phyloP scores from a whole-genome alignment of 1,140 invertebrate species.

The Papilio glaucus region DNA sequence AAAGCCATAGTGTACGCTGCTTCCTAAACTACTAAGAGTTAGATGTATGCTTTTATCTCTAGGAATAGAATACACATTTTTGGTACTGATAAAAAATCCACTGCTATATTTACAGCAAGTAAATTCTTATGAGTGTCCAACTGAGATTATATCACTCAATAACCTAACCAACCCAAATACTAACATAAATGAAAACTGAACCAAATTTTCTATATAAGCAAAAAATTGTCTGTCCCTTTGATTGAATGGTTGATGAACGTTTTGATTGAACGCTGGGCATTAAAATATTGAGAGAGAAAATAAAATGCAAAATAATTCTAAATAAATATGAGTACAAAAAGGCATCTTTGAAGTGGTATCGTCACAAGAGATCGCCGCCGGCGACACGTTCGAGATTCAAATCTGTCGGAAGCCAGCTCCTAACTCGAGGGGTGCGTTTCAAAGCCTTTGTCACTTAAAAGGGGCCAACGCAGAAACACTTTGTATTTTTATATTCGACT shows the following conservation, averaged over 20 bases:
- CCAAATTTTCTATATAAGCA: too few relatives aligned
- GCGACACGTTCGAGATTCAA: slow-evolving; percentile 39
- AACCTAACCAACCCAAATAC: too few relatives aligned
- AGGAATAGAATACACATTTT: background rate
- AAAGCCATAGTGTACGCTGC: background rate
- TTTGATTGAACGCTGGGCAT: background rate
- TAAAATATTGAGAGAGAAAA: background rate
- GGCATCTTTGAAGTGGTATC: slow-evolving; percentile 22
- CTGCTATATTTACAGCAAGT: too few relatives aligned
- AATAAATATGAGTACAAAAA: slow-evolving; percentile 24
- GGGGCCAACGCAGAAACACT: slow-evolving; percentile 18
- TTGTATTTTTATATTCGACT: slow-evolving; percentile 8
- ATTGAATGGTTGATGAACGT: too few relatives aligned
- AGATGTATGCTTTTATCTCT: background rate
- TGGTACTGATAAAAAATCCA: too few relatives aligned
- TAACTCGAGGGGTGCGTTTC: slow-evolving; percentile 19
- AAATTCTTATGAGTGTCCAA: too few relatives aligned
- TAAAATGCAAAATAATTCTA: background rate
- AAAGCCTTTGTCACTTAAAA: slow-evolving; percentile 33
- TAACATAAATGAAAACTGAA: too few relatives aligned
- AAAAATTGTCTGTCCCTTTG: too few relatives aligned
- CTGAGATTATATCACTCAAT: too few relatives aligned
- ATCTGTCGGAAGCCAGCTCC: slow-evolving; percentile 20
- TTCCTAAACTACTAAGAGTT: background rate
- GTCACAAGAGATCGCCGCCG: slow-evolving; percentile 16